These are phyloP conservation scores for Caradrina clavipalpis DNA, from an alignment of 2,888 invertebrate genomes.

Conservation along the genomic window DNA sequence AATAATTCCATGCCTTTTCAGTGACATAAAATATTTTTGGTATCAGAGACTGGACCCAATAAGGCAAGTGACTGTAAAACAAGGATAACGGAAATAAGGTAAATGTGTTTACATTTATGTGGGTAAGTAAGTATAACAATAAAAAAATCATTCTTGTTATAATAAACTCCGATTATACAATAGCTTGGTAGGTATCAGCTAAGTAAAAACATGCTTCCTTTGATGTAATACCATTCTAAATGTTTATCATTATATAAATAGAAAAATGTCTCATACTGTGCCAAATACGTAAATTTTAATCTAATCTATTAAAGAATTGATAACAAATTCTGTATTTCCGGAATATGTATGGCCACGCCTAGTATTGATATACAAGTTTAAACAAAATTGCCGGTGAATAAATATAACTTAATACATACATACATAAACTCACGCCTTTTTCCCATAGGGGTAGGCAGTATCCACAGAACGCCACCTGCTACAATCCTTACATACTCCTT, in stretches of 20 bases:
- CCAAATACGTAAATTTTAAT: constrained; percentile 4
- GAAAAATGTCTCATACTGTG: constrained; percentile 12
- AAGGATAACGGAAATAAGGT: constrained; percentile 38
- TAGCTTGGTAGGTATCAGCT: not conserved
- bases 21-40: constrained; percentile 98
- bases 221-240: not conserved
- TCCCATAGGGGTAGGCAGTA: no score
- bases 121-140: not conserved
- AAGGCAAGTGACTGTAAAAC: constrained; percentile 95
- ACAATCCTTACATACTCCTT: no score
- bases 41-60: constrained; percentile 96
- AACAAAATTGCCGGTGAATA: not conserved
- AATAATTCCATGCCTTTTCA: constrained; percentile 98
- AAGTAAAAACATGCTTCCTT: not conserved
- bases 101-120: not conserved
- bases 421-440: no score
- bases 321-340: constrained; percentile 18
- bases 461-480: no score
- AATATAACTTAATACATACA: no score
- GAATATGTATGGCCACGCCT: constrained; percentile 10
- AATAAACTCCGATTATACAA: constrained; percentile 1
- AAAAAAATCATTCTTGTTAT: not conserved
- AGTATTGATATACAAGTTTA: not conserved
- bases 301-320: constrained; percentile 13
- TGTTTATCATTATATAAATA: constrained; percentile 19